A percentile compares a stretch with the other conserved stretches of the same genome.
These are phyloP conservation scores for Eunapius fragilis DNA, from an alignment of 37 sponge, comb jelly and placozoan species.

Conservation along the genomic window DNA sequence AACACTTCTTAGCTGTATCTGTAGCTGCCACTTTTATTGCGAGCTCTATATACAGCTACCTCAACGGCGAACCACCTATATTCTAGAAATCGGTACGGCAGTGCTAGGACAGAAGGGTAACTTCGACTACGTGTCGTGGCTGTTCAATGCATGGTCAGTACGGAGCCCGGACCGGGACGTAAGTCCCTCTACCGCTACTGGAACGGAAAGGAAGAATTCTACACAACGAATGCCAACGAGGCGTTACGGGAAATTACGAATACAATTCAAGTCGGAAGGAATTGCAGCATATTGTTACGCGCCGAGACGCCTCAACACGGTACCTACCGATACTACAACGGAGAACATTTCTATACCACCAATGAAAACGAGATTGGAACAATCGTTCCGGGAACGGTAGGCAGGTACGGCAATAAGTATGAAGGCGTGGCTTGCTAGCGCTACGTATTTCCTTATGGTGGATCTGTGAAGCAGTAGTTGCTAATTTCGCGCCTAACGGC, in stretches of 20 bases:
- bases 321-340: slow-evolving; percentile 24
- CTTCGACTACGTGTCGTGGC: slow-evolving; percentile 14
- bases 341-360: slow-evolving; percentile 40
- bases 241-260: background rate
- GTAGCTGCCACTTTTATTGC: too few species aligned
- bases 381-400: background rate
- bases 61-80: slow-evolving; percentile 7
- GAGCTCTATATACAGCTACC: too few species aligned
- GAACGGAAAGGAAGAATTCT: slow-evolving; percentile 14
- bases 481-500: too few species aligned
- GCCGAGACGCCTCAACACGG: background rate
- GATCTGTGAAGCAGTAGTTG: too few species aligned
- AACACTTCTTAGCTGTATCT: too few species aligned
- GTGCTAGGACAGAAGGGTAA: slow-evolving; percentile 5
- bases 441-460: background rate
- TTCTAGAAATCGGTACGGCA: slow-evolving; percentile 7
- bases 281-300: background rate
- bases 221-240: slow-evolving; percentile 20
- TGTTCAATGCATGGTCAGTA: background rate
- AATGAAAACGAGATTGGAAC: slow-evolving; percentile 15
- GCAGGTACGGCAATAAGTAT: slow-evolving; percentile 1
- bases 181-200: slow-evolving; percentile 29
- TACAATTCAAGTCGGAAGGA: slow-evolving; percentile 20
- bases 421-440: slow-evolving; percentile 35
- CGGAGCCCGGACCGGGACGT: background rate